These are phyloP conservation scores for Ceuthmochares aereus DNA, from an alignment of 2,113 vertebrate species.

Conservation along the genomic window DNA sequence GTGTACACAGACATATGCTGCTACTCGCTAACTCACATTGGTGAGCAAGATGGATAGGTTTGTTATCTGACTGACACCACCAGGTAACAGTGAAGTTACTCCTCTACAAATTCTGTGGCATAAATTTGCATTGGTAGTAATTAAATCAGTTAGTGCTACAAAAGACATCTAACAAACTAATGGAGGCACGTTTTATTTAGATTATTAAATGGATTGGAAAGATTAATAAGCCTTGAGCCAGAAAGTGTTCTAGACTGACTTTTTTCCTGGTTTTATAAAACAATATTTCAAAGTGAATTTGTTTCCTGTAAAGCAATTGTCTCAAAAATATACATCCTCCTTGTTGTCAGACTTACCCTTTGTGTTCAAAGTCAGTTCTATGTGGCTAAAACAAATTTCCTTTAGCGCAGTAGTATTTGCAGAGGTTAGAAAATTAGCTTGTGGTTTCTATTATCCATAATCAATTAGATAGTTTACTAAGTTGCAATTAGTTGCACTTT, in stretches of 20 bases:
- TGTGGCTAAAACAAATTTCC: background rate
- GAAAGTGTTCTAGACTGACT: background rate
- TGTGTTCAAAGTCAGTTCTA: background rate
- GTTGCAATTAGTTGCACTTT: conserved; percentile 3
- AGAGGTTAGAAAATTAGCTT: background rate
- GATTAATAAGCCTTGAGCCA: background rate
- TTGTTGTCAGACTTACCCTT: background rate
- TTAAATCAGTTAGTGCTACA: background rate
- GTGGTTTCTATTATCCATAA: background rate
- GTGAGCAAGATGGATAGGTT: background rate
- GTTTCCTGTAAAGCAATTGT: background rate
- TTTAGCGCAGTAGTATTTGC: background rate
- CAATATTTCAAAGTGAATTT: background rate
- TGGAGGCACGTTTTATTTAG: background rate
- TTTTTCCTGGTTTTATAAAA: background rate
- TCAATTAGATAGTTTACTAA: background rate
- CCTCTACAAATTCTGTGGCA: background rate
- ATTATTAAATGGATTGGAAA: conserved; percentile 2
- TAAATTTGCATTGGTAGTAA: background rate
- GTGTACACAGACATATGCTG: accelerated
- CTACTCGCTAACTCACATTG: background rate
- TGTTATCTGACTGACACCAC: background rate
- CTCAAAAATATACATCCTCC: background rate
- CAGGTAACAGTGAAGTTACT: background rate
- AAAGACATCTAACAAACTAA: background rate